Evolutionary conservation across 1,140 invertebrate genomes (phyloP).

Genomic region (Physella acuta): DNA sequence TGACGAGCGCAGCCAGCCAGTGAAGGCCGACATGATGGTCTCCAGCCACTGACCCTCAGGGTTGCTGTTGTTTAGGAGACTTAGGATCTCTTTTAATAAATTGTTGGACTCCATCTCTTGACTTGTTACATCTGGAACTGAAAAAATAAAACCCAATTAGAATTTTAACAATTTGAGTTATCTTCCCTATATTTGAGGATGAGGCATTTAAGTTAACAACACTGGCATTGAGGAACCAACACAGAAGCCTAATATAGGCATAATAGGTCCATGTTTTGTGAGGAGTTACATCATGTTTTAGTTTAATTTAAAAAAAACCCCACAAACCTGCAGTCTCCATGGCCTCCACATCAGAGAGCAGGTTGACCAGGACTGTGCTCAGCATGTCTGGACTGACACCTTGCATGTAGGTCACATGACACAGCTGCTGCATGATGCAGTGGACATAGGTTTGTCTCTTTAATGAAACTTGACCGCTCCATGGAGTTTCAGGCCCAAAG

Average conservation of each 20-base stretch:
- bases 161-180: no score
- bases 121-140: conserved; percentile 7
- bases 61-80: conserved; percentile 58
- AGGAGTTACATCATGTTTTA: no score
- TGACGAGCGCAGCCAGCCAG: conserved; percentile 54
- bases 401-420: conserved; percentile 64
- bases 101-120: conserved; percentile 64
- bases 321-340: conserved; percentile 65
- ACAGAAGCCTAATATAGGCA: no score
- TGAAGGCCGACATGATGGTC: conserved; percentile 59
- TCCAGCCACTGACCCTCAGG: conserved; percentile 60
- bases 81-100: conserved; percentile 61
- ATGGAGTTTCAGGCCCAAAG: conserved; percentile 60
- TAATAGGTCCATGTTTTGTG: no score
- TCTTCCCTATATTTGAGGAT: no score
- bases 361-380: conserved; percentile 62
- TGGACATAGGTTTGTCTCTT: conserved; percentile 69
- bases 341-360: conserved; percentile 68
- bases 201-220: no score
- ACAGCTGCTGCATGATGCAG: conserved; percentile 65
- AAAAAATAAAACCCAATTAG: not conserved
- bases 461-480: conserved; percentile 61
- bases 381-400: conserved; percentile 61
- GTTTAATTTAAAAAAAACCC: no score
- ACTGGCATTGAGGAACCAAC: no score